Base-by-base conservation (phyloP, 2,888 invertebrate species). In the Apeira syringaria region DNA sequence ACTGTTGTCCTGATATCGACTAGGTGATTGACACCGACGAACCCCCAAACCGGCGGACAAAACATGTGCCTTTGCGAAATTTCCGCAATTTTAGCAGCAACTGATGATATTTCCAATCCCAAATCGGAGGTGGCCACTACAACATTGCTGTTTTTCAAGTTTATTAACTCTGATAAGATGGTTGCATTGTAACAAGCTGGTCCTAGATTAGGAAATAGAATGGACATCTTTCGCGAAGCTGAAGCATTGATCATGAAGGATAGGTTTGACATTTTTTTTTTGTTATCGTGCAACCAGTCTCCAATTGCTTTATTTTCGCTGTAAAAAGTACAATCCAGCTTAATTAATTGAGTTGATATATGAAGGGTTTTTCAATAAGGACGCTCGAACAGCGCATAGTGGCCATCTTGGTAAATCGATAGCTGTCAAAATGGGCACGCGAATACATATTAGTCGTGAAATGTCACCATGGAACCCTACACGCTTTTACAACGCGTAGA, bases 41-140 rank as follows among this genome's bases (percentile, higher is more conserved):
- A 93, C 5, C 93, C 93, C 93, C 93, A 93, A 3, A 93, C 92
- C 17, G 93, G 92, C 5, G 93, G 92, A 39, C 91, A 92, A 60
- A 89, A 88, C 57, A 93, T 85, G 56, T 88, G 80, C 54, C 72
- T 71, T 42, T 89, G 52, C 0, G 89, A 81, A 6, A 92, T 66
- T 59, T 86, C 75, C 4, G 86, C 79, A 32, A 82, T 74, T 63
- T 89, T 75, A 6, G 92, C 81, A 13, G 84, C 60, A 13, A 74
- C 60, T 18, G 74, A 67, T 12, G 88, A 61, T 32, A 85, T 68
- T 48, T 89, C 86, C 40, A 92, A 71, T 7, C 92, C 93, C 48
- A 90, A 64, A 63, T 93, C 91, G 1, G 92, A 87, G 27, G 92
- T 91, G 5, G 91, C 84, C 3, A 91, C 92, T 1, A 92, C 89